Evolutionary conservation across 2,888 invertebrate species (phyloP).

Genomic region (Lumbricus terrestris): DNA sequence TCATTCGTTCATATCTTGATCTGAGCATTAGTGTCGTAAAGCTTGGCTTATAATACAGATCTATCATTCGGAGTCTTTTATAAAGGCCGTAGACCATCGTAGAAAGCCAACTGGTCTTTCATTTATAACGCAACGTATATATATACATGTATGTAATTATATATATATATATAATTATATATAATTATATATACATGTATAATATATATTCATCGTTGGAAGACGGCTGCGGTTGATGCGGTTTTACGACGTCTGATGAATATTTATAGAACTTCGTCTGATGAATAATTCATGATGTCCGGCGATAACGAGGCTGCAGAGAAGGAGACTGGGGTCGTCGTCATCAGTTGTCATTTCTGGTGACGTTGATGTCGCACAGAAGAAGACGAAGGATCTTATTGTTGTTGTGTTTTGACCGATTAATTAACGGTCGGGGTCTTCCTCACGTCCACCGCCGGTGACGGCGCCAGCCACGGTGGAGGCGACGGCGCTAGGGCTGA

Average conservation of each 20-base stretch:
- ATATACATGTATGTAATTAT: too few species aligned
- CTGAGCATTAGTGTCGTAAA: not conserved
- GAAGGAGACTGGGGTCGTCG: not conserved
- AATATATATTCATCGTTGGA: too few species aligned
- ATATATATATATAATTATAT: too few species aligned
- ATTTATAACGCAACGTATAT: too few species aligned
- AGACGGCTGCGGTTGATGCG: too few species aligned
- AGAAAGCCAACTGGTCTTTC: too few species aligned
- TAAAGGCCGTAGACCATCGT: not conserved
- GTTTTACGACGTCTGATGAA: not conserved
- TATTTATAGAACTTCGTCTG: not conserved
- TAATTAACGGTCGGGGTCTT: not conserved
- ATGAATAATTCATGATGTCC: not conserved
- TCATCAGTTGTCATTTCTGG: not conserved
- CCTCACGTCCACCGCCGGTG: not conserved
- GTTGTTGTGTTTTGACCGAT: not conserved
- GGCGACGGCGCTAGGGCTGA: too few species aligned
- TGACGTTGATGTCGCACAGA: not conserved
- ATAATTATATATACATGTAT: too few species aligned
- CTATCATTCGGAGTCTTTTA: not conserved
- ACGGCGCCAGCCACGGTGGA: not conserved
- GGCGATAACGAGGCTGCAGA: not conserved
- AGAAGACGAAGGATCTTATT: not conserved
- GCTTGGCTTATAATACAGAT: too few species aligned
- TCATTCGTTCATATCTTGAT: not conserved